Evolutionary conservation across 2,888 invertebrate genomes (phyloP).

Genomic region (Eupithecia insigniata): DNA sequence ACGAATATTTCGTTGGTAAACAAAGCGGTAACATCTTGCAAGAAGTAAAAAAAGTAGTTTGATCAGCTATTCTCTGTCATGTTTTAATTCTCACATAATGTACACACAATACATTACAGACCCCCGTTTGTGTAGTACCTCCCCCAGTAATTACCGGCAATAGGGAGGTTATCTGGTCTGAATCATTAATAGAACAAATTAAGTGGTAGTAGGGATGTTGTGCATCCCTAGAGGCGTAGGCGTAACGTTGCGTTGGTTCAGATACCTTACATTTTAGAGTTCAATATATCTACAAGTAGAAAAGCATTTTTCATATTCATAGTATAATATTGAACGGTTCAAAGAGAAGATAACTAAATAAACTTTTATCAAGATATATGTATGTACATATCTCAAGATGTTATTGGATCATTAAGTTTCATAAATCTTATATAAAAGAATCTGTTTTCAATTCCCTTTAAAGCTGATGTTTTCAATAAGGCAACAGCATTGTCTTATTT

Average conservation of each 20-base stretch:
- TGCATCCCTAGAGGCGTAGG: constrained; percentile 1
- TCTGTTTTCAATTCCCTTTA: neutral
- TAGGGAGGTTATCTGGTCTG: constrained; percentile 17
- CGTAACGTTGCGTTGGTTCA: neutral
- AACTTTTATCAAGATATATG: too few relatives aligned
- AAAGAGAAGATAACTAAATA: too few relatives aligned
- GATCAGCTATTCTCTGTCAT: neutral
- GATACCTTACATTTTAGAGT: neutral
- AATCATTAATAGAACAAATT: constrained; percentile 38
- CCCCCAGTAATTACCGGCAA: constrained; percentile 25
- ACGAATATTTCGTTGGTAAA: too few relatives aligned
- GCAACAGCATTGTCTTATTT: neutral
- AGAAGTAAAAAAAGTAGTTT: neutral
- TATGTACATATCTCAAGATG: neutral
- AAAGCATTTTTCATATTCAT: neutral
- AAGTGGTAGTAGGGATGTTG: constrained; percentile 29
- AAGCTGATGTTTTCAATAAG: neutral
- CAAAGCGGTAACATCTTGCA: neutral
- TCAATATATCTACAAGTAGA: neutral
- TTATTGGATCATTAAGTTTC: neutral
- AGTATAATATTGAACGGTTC: too few relatives aligned
- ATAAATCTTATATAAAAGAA: too few relatives aligned
- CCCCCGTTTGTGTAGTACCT: constrained; percentile 10
- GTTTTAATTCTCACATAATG: neutral
- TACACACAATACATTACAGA: neutral